These are phyloP conservation scores for Cantharis rustica DNA, from an alignment of 2,888 invertebrate genomes.

Conservation along the genomic window DNA sequence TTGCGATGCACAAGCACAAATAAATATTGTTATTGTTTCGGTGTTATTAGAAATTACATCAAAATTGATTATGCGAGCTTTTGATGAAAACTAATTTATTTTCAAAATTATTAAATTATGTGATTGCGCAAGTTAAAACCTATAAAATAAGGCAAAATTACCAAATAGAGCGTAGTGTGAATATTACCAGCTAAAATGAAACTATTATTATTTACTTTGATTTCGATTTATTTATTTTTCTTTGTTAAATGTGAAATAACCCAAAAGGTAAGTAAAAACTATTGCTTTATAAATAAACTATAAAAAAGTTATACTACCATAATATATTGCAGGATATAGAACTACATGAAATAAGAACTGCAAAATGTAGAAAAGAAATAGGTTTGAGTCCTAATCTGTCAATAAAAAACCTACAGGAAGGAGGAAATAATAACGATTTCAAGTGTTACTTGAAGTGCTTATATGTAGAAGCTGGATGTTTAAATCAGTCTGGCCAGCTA, in stretches of 20 bases:
- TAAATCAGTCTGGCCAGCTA: neutral
- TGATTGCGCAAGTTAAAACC: neutral
- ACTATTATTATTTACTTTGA: neutral
- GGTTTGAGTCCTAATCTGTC: neutral
- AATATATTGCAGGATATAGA: neutral
- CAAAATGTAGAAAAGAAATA: neutral
- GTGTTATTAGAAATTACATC: neutral
- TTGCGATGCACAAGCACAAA: neutral
- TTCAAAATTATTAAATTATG: neutral
- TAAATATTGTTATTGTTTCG: neutral
- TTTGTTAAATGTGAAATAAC: neutral
- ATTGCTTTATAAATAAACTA: neutral
- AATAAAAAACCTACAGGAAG: neutral
- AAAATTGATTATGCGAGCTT: neutral
- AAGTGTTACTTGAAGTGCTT: neutral
- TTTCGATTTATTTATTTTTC: neutral
- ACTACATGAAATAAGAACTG: fast-evolving
- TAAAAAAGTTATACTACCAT: neutral
- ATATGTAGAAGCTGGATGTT: neutral
- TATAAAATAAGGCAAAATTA: neutral
- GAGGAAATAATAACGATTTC: neutral
- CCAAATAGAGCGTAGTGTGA: neutral
- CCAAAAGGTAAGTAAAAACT: neutral
- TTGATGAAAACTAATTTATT: neutral
- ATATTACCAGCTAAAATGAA: neutral